Base-by-base conservation (phyloP, 1,140 invertebrate genomes). In the Sarcophaga peregrina region DNA sequence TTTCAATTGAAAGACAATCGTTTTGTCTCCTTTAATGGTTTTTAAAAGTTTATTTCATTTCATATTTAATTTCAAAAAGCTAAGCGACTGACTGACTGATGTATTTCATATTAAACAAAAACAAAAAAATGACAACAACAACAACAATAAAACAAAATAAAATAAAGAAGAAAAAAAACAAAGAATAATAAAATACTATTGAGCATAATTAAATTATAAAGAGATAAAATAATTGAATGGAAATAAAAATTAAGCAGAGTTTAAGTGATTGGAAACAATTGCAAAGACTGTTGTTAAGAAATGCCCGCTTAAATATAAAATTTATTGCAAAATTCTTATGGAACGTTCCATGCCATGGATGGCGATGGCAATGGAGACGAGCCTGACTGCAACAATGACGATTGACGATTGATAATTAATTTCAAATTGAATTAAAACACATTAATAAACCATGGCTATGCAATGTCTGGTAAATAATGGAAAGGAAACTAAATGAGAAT, bases 351-450 rank as follows among this genome's bases (percentile, higher is more conserved):
- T 50, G 9, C 13, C 46, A 46, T 15, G 13, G 37, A 74, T 37
- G 25, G 25, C 25, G 25, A 37, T 37, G 25, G 25, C 25, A 37
- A 37, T 37, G 25, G 25, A 1, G 25, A 4, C n/a, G n/a, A n/a
- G n/a, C n/a, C n/a, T 37, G 25, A 37, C 25, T 4, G 4, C 25
- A 37, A 37, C 25, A 37, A 37, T 37, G 4, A 37, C 25, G 25
- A 37, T 4, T 37, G 25, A 37, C 11, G 13, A 37, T 72, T 76
- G 75, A 78, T 78, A 78, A 78, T 78, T 78, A 78, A 78, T 78
- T 78, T 78, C 9, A 78, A 78, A 78, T 78, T 78, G 75, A 78
- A 78, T 78, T 78, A 78, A 78, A 37, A 37, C 25, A n/a, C 47
- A 78, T 52, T 50, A 78, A 78, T 78, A 52, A 78, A 52, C 75